Evolutionary conservation across 2,888 invertebrate genomes (phyloP).

Genomic region (Bombyx huttoni): DNA sequence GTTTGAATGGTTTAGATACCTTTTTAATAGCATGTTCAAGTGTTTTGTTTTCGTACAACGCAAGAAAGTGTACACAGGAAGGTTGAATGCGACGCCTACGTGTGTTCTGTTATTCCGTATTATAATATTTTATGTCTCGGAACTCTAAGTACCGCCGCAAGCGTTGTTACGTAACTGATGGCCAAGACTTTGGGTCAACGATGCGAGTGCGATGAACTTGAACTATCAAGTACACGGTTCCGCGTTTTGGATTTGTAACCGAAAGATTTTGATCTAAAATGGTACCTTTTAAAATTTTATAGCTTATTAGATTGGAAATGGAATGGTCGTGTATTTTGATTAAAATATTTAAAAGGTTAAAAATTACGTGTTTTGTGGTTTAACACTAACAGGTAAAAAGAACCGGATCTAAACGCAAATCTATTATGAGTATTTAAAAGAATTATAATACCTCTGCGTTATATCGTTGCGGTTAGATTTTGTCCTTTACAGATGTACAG

Average conservation of each 20-base stretch:
- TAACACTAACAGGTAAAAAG: too few species aligned
- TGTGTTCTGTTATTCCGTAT: background rate
- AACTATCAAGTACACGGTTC: slow-evolving; percentile 16
- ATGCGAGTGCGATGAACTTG: slow-evolving; percentile 43
- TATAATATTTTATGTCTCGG: slow-evolving; percentile 4
- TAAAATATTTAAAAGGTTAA: too few species aligned
- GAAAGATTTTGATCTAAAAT: background rate
- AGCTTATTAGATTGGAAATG: too few species aligned
- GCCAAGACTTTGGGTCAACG: slow-evolving; percentile 20
- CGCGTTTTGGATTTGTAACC: slow-evolving; percentile 1
- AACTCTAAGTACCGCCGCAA: background rate
- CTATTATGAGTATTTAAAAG: too few species aligned
- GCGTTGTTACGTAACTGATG: slow-evolving; percentile 17
- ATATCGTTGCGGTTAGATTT: too few species aligned
- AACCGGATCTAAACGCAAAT: too few species aligned
- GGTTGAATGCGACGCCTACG: slow-evolving; percentile 4
- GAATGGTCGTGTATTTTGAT: too few species aligned
- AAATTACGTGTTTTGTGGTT: too few species aligned
- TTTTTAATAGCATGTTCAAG: background rate
- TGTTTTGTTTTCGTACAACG: slow-evolving; percentile 2
- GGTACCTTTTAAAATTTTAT: background rate
- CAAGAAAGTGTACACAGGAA: slow-evolving; percentile 5
- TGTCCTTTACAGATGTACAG: too few species aligned
- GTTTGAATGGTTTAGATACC: background rate
- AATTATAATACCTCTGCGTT: too few species aligned